Evolutionary conservation across 2,888 invertebrate species (phyloP), one percentile per base, ranked within the genome.

Genomic region (Rhyacophila evoluta): DNA sequence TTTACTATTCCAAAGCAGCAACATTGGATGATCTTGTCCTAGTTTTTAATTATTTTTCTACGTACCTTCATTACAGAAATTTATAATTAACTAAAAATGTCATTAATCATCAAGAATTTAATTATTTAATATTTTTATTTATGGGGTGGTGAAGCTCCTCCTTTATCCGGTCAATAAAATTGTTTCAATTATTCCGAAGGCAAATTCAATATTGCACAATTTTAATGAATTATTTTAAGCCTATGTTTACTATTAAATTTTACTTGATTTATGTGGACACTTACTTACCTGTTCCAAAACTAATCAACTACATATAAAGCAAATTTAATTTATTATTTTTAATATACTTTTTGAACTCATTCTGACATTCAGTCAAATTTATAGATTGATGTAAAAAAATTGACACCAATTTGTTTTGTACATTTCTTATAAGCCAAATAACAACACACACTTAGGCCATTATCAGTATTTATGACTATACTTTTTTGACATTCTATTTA

Each of bases 151-250:
- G 19, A 55, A 8, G 55, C 55, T 55, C 55, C 55, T 55, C 55
- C 55, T 55, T 55, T 19, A 10, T 55, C 55, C 55, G 55, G 55
- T 55, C 55, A 4, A 55, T 55, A 4, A 25, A 55, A 19, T 19
- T 19, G 19, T 55, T 55, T 55, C 55, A 55, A 55, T 55, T 55
- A 55, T 19, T 55, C 55, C 55, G 55, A 19, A 55, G 55, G 25
- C 55, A 55, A 55, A 55, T 55, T 55, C 55, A 55, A 55, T 55
- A 55, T 55, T 55, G 55, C 55, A 55, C 55, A 55, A 55, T 55
- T 55, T n/a, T 55, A 15, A 8, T 55, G 19, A 55, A 55, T 55
- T 55, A 19, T 12, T 55, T 10, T 55, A 55, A 55, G 25, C 19
- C 55, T 25, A 8, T 19, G 55, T 55, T n/a, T 55, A 55, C 2